phyloP scores from a whole-genome alignment of 2,888 invertebrate genomes.

The Idaea biselata region DNA sequence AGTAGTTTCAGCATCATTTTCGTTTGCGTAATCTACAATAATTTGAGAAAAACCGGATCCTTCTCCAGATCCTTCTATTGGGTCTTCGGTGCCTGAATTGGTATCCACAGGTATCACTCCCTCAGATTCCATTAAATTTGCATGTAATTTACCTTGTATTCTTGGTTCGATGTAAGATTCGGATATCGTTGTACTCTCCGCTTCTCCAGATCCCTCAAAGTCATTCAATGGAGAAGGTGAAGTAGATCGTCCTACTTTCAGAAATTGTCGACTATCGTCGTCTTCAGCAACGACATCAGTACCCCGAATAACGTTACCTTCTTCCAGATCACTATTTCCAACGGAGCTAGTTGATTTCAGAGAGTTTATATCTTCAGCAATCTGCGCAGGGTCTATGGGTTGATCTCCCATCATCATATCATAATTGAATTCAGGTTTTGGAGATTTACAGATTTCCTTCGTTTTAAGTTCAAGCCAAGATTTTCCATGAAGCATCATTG shows the following conservation, averaged over 20 bases:
- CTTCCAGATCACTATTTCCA: conserved; percentile 61
- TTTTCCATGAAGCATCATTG: conserved; percentile 70
- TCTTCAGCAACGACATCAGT: conserved; percentile 56
- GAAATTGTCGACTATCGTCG: conserved; percentile 64
- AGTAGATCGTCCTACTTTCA: conserved; percentile 51
- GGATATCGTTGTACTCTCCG: conserved; percentile 66
- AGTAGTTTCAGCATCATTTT: conserved; percentile 43
- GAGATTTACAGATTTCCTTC: conserved; percentile 74
- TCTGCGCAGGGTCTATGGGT: conserved; percentile 63
- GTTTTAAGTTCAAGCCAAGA: conserved; percentile 82
- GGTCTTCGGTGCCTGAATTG: conserved; percentile 53
- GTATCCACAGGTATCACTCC: conserved; percentile 48
- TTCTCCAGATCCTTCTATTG: conserved; percentile 64
- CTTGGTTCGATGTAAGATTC: conserved; percentile 50
- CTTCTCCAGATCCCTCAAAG: conserved; percentile 67
- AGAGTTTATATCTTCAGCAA: conserved; percentile 62
- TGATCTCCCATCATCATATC: conserved; percentile 85
- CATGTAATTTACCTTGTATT: conserved; percentile 33
- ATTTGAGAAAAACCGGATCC: conserved; percentile 53
- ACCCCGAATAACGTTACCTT: conserved; percentile 63
- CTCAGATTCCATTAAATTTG: conserved; percentile 42
- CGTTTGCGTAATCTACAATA: conserved; percentile 26
- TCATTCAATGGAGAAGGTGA: conserved; percentile 42
- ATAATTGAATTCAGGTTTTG: conserved; percentile 53
- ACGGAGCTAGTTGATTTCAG: conserved; percentile 64